phyloP scores from a whole-genome alignment of 2,888 invertebrate species.

The Drosophila gaucha region DNA sequence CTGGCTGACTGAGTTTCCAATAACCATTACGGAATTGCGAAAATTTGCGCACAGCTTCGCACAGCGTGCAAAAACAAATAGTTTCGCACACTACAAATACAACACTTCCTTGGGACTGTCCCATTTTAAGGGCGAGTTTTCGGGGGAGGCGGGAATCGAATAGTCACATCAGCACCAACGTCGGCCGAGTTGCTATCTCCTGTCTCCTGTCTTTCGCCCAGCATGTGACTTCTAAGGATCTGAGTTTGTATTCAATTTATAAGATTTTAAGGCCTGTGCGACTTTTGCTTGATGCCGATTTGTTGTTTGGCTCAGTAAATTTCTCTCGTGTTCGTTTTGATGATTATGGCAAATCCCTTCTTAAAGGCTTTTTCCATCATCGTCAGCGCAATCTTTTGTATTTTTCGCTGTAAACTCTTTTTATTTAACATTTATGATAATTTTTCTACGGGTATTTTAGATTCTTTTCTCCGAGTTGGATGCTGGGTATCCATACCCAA shows the following conservation, averaged over 20 bases:
- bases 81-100: constrained; percentile 72
- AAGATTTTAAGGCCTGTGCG: constrained; percentile 50
- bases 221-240: constrained; percentile 56
- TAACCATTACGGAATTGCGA: constrained; percentile 72
- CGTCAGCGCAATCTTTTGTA: constrained; percentile 11
- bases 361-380: constrained; percentile 65
- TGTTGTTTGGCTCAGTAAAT: constrained; percentile 22
- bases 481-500: neutral
- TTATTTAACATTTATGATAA: neutral
- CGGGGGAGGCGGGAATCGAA: constrained; percentile 20
- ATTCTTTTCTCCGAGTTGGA: neutral
- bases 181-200: neutral
- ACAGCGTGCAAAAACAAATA: constrained; percentile 77
- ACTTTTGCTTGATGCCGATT: constrained; percentile 19
- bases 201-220: constrained; percentile 42
- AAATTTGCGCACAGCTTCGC: constrained; percentile 67
- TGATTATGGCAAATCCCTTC: constrained; percentile 42
- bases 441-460: neutral
- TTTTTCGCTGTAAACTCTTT: constrained; percentile 10
- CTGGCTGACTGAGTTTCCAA: constrained; percentile 63
- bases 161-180: constrained; percentile 47
- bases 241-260: constrained; percentile 47
- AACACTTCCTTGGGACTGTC: constrained; percentile 59
- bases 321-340: constrained; percentile 21
- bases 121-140: constrained; percentile 24